These are phyloP conservation scores for Digitonthophagus gazella DNA, from an alignment of 2,888 invertebrate genomes.

Conservation along the genomic window DNA sequence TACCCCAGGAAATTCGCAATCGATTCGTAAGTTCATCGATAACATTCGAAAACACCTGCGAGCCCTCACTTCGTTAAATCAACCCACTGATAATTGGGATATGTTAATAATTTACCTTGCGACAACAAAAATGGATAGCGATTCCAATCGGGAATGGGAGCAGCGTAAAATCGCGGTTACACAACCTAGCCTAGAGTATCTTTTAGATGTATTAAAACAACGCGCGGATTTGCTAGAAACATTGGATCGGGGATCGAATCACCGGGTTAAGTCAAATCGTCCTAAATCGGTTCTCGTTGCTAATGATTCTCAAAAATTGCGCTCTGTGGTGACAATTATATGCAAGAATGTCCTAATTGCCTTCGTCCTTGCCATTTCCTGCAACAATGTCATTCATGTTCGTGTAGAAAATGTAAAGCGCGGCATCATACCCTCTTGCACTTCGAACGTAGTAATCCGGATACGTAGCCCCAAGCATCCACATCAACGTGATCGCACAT, in stretches of 20 bases:
- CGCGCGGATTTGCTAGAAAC: background rate
- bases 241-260: background rate
- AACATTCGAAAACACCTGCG: background rate
- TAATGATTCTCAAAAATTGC: background rate
- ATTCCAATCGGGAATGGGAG: background rate
- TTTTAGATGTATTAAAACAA: background rate
- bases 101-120: background rate
- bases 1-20: background rate
- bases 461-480: background rate
- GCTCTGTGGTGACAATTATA: background rate
- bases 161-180: background rate
- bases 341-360: slow-evolving; percentile 5
- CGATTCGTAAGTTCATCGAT: background rate
- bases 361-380: slow-evolving; percentile 5
- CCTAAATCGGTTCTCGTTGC: background rate
- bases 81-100: slow-evolving; percentile 5
- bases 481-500: background rate
- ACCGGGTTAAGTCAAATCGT: background rate
- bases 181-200: background rate
- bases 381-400: background rate
- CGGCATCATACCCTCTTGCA: slow-evolving; percentile 6
- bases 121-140: slow-evolving; percentile 2
- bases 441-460: background rate
- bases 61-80: background rate
- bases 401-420: background rate